Evolutionary conservation across 2,797 vertebrate species (phyloP).

Genomic region (Siniperca undulata): DNA sequence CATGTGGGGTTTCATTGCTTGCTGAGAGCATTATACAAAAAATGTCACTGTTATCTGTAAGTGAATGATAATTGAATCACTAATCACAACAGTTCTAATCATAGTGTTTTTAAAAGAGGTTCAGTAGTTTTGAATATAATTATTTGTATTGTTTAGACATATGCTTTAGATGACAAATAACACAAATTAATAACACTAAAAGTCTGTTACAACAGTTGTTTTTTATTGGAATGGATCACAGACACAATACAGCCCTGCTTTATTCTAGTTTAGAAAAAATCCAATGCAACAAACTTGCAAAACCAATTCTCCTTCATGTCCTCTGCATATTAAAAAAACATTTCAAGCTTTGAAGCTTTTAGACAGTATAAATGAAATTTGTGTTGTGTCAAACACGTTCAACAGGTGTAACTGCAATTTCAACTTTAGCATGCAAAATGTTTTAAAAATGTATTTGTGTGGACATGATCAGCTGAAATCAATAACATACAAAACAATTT

Average conservation of each 20-base stretch:
- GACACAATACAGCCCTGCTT: conserved; percentile 78
- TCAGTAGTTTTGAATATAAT: neutral
- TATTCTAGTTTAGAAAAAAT: conserved; percentile 70
- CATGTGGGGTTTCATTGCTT: neutral
- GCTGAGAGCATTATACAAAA: neutral
- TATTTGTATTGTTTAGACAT: neutral
- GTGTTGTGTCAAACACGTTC: conserved; percentile 38
- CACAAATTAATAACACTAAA: conserved; percentile 3
- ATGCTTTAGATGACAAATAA: neutral
- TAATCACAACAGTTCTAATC: neutral
- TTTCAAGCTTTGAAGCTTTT: conserved; percentile 25
- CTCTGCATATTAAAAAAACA: conserved; percentile 39
- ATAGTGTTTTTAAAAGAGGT: neutral
- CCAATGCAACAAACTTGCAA: conserved; percentile 65
- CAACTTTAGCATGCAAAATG: conserved; percentile 56
- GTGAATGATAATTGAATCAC: neutral
- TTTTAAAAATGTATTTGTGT: conserved; percentile 19
- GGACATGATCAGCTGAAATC: conserved; percentile 16
- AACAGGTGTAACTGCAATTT: conserved; percentile 39
- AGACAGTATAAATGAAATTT: conserved; percentile 41
- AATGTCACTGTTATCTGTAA: neutral
- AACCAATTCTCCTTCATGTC: conserved; percentile 41
- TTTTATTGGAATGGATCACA: conserved; percentile 89
- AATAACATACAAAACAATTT: conserved; percentile 2
- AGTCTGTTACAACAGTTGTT: conserved; percentile 64